A percentile compares a stretch with the other conserved stretches of the same genome.
Evolutionary conservation across 2,888 invertebrate species (phyloP).

Genomic region (Chrysotoxum bicinctum): DNA sequence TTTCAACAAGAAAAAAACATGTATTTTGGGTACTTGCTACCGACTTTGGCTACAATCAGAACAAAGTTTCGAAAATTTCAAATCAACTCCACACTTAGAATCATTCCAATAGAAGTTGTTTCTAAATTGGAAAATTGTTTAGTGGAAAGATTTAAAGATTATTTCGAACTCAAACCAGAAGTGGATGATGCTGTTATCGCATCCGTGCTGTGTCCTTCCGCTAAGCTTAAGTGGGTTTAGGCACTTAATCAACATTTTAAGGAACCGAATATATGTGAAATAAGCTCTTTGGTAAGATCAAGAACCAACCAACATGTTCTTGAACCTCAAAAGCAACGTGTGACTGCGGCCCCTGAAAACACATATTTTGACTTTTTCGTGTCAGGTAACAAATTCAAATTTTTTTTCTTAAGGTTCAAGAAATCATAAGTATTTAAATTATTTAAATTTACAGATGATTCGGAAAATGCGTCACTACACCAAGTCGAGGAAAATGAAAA

Average conservation of each 20-base stretch:
- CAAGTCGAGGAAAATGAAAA: not conserved
- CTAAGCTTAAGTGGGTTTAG: not conserved
- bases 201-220: conserved; percentile 1
- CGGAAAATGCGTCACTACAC: not conserved
- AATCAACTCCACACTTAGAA: not conserved
- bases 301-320: too few relatives aligned
- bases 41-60: not conserved
- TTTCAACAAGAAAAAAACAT: not conserved
- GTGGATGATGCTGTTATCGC: not conserved
- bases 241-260: not conserved
- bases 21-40: not conserved
- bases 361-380: not conserved
- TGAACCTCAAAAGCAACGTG: not conserved
- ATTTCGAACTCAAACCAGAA: not conserved
- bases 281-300: not conserved
- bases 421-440: not conserved
- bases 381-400: not conserved
- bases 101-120: not conserved
- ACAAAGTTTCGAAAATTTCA: not conserved
- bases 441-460: not conserved
- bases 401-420: not conserved
- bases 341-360: not conserved
- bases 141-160: not conserved
- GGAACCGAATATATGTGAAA: not conserved
- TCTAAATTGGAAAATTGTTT: not conserved